Conservation (phyloP, 2,797 vertebrate genomes). For the Chiroxiphia lanceolata region DNA sequence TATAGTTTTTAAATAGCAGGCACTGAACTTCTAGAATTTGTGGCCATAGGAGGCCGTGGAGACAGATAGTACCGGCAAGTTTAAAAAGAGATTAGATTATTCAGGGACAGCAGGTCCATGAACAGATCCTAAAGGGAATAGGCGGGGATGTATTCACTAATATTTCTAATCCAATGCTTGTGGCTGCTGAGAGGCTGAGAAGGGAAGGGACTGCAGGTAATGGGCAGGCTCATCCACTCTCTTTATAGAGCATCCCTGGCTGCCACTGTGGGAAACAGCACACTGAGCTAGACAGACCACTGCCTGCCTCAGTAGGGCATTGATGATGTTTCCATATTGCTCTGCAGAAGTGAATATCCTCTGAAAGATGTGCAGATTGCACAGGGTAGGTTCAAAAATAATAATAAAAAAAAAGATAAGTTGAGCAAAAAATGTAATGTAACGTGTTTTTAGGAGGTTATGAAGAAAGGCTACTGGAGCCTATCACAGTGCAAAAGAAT, state of each 20-base stretch:
- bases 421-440: neutral
- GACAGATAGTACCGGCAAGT: neutral
- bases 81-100: neutral
- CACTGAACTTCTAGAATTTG: neutral
- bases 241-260: neutral
- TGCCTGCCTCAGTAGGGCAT: neutral
- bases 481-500: neutral
- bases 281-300: neutral
- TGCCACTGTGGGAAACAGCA: neutral
- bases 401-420: neutral
- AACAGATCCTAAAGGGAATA: neutral
- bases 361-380: neutral
- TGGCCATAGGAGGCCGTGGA: neutral
- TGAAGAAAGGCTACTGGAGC: neutral
- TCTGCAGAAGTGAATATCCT: neutral
- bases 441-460: neutral
- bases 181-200: neutral
- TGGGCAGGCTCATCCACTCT: neutral
- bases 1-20: neutral
- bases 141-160: neutral
- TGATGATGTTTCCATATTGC: neutral
- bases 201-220: neutral
- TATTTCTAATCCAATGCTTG: neutral
- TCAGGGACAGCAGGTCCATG: neutral
- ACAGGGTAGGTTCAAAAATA: neutral